Conservation (phyloP, 1,140 invertebrate species). For the Patella vulgata region DNA sequence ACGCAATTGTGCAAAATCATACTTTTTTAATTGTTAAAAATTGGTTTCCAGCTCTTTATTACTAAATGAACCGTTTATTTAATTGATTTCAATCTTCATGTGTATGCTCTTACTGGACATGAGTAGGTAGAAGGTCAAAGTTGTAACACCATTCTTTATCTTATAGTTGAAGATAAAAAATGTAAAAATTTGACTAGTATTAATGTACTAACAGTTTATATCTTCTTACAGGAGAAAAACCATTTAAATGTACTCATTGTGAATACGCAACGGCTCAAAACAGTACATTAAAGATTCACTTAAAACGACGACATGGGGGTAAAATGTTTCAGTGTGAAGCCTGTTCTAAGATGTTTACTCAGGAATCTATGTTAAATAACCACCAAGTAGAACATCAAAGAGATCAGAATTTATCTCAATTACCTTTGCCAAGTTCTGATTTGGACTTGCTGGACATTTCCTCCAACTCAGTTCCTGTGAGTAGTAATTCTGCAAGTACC, state of each 20-base stretch:
- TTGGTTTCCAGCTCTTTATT: no score
- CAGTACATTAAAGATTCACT: slow-evolving; percentile 65
- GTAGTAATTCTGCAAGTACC: background rate
- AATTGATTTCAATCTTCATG: no score
- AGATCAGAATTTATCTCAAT: slow-evolving; percentile 4
- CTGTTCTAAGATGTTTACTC: slow-evolving; percentile 42
- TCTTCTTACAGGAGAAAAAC: slow-evolving; percentile 62
- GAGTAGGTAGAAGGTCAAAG: no score
- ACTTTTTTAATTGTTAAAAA: no score
- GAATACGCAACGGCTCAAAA: slow-evolving; percentile 67
- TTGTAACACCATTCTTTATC: no score
- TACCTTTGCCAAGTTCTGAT: no score
- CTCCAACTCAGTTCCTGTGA: background rate
- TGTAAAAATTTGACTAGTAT: no score
- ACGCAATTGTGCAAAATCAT: no score
- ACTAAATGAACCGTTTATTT: no score
- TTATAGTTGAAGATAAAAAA: no score
- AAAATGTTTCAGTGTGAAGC: slow-evolving; percentile 32
- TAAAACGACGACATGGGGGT: slow-evolving; percentile 58
- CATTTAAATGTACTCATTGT: slow-evolving; percentile 65
- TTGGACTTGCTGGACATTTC: background rate
- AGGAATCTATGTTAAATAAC: slow-evolving; percentile 26
- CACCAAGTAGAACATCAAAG: slow-evolving; percentile 35
- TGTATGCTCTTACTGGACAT: no score
- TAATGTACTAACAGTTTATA: no score